Evolutionary conservation across 2,888 invertebrate species (phyloP).

Genomic region (Caprella mutica): DNA sequence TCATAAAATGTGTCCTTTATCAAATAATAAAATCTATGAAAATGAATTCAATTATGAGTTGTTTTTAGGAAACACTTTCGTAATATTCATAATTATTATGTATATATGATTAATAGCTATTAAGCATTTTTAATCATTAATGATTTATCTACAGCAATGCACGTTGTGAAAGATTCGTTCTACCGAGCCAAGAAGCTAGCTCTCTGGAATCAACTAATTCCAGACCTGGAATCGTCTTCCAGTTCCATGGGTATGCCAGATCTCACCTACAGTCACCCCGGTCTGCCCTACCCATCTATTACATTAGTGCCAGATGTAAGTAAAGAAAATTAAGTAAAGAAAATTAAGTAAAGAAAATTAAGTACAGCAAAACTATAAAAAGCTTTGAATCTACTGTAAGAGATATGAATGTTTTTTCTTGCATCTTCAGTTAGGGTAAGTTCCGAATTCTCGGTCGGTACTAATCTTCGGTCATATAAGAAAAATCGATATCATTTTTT

Average conservation of each 20-base stretch:
- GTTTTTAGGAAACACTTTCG: no score
- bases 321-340: constrained; percentile 4
- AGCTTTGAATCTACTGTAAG: neutral
- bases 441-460: no score
- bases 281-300: constrained; percentile 8
- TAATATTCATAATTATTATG: no score
- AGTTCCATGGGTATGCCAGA: neutral
- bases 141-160: constrained; percentile 29
- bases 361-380: neutral
- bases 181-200: constrained; percentile 29
- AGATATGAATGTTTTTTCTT: neutral
- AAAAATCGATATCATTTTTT: no score
- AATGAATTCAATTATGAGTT: no score
- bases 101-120: no score
- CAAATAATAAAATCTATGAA: no score
- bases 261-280: neutral
- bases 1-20: no score
- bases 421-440: neutral
- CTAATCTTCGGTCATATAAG: no score
- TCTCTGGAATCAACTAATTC: constrained; percentile 34
- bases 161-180: constrained; percentile 23
- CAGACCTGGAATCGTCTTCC: constrained; percentile 18
- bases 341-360: constrained; percentile 2
- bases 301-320: constrained; percentile 16
- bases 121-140: no score